Percentiles rank a stretch among this genome's conserved stretches.
phyloP scores from a whole-genome alignment of 2,888 invertebrate genomes.

The Philaethria dido region DNA sequence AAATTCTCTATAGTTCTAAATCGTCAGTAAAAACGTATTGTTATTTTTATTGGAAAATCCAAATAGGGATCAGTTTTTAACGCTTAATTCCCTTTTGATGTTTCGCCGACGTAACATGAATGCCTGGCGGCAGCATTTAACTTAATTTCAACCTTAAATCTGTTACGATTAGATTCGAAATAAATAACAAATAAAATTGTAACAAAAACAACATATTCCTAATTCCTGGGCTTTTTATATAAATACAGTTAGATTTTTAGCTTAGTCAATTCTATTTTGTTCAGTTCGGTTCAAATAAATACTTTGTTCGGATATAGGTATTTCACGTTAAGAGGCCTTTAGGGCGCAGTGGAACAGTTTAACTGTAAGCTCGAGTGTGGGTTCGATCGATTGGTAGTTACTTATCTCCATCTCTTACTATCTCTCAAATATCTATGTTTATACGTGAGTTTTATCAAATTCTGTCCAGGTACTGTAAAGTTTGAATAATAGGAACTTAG shows the following conservation, averaged over 20 bases:
- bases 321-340: no score
- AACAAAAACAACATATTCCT: not conserved
- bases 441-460: no score
- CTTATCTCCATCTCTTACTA: no score
- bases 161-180: not conserved
- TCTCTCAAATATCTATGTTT: no score
- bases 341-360: no score
- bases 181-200: not conserved
- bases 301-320: not conserved
- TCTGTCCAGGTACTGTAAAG: no score
- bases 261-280: constrained; percentile 4
- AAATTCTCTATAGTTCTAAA: not conserved
- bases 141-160: not conserved
- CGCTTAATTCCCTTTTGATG: constrained; percentile 19
- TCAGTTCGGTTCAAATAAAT: not conserved
- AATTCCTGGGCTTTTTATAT: not conserved
- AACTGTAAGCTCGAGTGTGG: no score
- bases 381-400: no score
- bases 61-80: constrained; percentile 11
- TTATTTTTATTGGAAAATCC: not conserved
- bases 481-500: no score
- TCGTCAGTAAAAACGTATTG: not conserved
- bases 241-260: constrained; percentile 4
- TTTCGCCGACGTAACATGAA: not conserved
- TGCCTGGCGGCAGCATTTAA: not conserved